Evolutionary conservation across 2,888 invertebrate genomes (phyloP), one percentile per base, ranked within the genome.

Genomic region (Cataglyphis cursor): DNA sequence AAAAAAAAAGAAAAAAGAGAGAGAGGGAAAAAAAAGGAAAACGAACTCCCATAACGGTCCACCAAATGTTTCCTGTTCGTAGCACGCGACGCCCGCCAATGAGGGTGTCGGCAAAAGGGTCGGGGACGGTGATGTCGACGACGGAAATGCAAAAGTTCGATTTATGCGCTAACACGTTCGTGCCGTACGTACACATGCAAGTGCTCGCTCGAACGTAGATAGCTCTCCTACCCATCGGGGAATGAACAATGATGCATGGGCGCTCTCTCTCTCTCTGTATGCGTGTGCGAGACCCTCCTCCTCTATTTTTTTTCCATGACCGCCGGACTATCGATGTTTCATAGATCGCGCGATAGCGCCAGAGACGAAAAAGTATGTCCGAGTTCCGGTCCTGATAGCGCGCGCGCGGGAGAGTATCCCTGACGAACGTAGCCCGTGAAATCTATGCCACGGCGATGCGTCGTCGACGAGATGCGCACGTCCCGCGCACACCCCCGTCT

Each of bases 81-180:
- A 87, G 76, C 87, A 89, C 84, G 86, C 85, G 89, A 89, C 87
- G 72, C 83, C 75, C 57, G 83, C 83, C 85, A 90, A 89, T 88
- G 88, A 90, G 88, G 84, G 70, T 54, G 18, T 35, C 74, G 66
- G 61, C 57, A 44, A 61, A 78, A 78, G 59, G 51, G 76, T 54
- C 57, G 65, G 75, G 86, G 73, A 73, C 62, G 75, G 81, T 64
- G 83, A 85, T 90, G 91, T 91, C 92, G 89, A 90, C 90, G 90
- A 90, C 93, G 93, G 93, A 94, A 94, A 93, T 93, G 93, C 92
- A 93, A 93, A 93, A 93, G 92, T 94, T 94, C 93, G 93, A 94
- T 94, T 94, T 94, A 94, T 93, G 93, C 92, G 89, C 88, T 85
- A 75, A 87, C 90, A 91, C 91, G 92, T 89, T 89, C 91, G 64